Conservation (phyloP, 1,140 invertebrate species). For the Drosophila watanabei region DNA sequence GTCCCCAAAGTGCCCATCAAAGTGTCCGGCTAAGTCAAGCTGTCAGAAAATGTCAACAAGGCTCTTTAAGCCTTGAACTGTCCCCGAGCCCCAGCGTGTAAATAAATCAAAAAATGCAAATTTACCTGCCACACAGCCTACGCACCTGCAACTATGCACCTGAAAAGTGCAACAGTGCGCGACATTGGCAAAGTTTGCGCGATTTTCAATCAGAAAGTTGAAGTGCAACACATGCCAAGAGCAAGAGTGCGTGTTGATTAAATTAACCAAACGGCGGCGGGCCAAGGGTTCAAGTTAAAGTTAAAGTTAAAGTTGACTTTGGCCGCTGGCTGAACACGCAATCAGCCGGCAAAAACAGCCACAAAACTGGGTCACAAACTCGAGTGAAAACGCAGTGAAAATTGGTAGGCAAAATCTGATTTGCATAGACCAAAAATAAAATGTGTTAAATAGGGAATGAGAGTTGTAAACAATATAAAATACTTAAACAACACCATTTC, state of each 20-base stretch:
- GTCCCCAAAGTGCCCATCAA: constrained; percentile 45
- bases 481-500: not conserved
- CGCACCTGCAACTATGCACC: constrained; percentile 33
- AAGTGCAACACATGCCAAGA: constrained; percentile 67
- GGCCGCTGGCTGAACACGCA: constrained; percentile 67
- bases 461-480: constrained; percentile 18
- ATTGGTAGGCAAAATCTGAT: constrained; percentile 32
- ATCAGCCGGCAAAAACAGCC: constrained; percentile 59
- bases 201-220: constrained; percentile 71
- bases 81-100: constrained; percentile 14
- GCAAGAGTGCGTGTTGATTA: constrained; percentile 75
- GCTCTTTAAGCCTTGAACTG: constrained; percentile 39
- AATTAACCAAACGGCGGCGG: constrained; percentile 65
- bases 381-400: constrained; percentile 62
- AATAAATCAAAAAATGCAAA: constrained; percentile 72
- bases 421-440: constrained; percentile 66
- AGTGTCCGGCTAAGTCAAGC: constrained; percentile 13
- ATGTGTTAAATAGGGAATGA: constrained; percentile 34
- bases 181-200: constrained; percentile 70
- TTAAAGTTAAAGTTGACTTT: constrained; percentile 79
- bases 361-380: constrained; percentile 71
- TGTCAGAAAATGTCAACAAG: constrained; percentile 45
- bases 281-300: constrained; percentile 62
- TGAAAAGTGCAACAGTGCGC: constrained; percentile 71
- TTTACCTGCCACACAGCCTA: constrained; percentile 28